phyloP scores from a whole-genome alignment of 1,140 invertebrate genomes.

The Cydia fagiglandana region DNA sequence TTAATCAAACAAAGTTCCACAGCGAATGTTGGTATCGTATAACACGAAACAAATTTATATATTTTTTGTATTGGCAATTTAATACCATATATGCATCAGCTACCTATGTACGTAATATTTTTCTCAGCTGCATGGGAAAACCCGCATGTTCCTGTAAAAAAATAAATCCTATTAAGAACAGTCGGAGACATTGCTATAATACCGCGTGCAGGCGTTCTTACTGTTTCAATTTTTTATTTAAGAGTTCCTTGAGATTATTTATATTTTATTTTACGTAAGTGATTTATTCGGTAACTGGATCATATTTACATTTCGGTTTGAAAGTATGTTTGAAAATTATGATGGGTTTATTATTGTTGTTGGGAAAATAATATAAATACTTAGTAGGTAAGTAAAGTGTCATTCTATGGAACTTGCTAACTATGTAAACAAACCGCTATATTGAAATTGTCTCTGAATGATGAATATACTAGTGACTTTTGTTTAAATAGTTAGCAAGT shows the following conservation, averaged over 20 bases:
- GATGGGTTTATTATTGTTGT: too few relatives aligned
- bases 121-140: background rate
- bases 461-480: too few relatives aligned
- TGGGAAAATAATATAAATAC: too few relatives aligned
- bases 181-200: background rate
- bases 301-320: background rate
- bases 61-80: background rate
- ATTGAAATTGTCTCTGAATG: too few relatives aligned
- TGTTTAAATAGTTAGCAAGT: too few relatives aligned
- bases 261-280: background rate
- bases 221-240: background rate
- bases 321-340: too few relatives aligned
- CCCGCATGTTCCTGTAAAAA: slow-evolving; percentile 5
- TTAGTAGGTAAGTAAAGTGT: too few relatives aligned
- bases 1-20: too few relatives aligned
- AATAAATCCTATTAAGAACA: slow-evolving; percentile 18
- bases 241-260: background rate
- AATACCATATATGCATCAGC: background rate
- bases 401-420: too few relatives aligned
- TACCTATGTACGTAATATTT: background rate
- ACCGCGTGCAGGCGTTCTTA: background rate
- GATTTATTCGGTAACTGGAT: background rate
- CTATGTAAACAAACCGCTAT: too few relatives aligned
- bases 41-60: too few relatives aligned
- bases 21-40: too few relatives aligned